Percentiles rank a stretch among this genome's conserved stretches.
Conservation (phyloP, 1,140 invertebrate species). For the Andricus grossulariae region DNA sequence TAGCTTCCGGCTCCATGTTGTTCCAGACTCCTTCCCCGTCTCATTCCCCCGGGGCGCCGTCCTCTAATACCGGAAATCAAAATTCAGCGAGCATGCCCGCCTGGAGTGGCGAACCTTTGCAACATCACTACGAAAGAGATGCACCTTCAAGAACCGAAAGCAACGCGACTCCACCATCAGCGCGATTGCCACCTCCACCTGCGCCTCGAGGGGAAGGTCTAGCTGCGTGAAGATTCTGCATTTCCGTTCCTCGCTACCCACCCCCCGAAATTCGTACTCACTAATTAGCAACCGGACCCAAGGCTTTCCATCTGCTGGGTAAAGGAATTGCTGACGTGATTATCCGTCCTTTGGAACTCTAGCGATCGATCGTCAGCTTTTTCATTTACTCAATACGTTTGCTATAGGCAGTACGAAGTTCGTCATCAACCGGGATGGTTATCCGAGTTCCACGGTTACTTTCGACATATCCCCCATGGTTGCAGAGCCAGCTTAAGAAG, state of each 20-base stretch:
- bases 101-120: constrained; percentile 66
- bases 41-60: constrained; percentile 66
- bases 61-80: constrained; percentile 69
- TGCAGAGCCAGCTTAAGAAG: constrained; percentile 62
- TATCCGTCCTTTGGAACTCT: too few relatives aligned
- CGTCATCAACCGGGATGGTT: constrained; percentile 39
- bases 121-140: constrained; percentile 70
- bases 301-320: too few relatives aligned
- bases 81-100: constrained; percentile 66
- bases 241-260: constrained; percentile 24
- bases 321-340: neutral
- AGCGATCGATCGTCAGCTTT: too few relatives aligned
- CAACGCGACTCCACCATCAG: constrained; percentile 63
- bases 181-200: constrained; percentile 67
- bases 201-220: constrained; percentile 75
- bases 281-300: neutral
- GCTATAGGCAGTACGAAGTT: constrained; percentile 17
- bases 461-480: constrained; percentile 60
- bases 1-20: constrained; percentile 70
- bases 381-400: constrained; percentile 6
- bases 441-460: neutral
- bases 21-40: constrained; percentile 70
- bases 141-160: constrained; percentile 59
- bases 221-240: constrained; percentile 67
- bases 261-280: neutral